Conservation (phyloP, 2,888 invertebrate genomes). For the Clunio marinus region DNA sequence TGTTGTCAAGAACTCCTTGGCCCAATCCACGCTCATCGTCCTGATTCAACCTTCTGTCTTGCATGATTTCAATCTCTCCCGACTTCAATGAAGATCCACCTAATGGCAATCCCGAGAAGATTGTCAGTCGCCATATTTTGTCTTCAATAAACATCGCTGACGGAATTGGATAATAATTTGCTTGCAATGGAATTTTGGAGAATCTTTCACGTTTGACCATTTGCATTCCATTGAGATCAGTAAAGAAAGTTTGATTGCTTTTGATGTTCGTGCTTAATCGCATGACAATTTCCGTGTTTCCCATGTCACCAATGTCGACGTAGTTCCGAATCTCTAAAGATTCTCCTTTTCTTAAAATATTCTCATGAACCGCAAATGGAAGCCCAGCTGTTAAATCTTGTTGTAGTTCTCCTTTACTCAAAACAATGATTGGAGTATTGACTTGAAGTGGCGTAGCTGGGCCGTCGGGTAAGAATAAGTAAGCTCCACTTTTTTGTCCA, state of each 20-base stretch:
- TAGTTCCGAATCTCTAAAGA: conserved; percentile 60
- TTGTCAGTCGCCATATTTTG: conserved; percentile 61
- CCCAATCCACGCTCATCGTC: conserved; percentile 93
- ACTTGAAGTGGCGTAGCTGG: conserved; percentile 59
- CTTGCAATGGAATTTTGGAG: conserved; percentile 87
- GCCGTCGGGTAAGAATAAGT: conserved; percentile 90
- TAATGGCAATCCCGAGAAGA: conserved; percentile 78
- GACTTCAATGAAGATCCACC: conserved; percentile 75
- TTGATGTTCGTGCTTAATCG: conserved; percentile 71
- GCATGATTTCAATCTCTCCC: conserved; percentile 82
- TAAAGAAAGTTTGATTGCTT: conserved; percentile 75
- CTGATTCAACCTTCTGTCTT: conserved; percentile 84
- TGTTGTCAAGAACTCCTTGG: conserved; percentile 89
- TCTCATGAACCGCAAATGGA: conserved; percentile 52
- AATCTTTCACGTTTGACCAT: conserved; percentile 79
- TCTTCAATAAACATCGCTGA: conserved; percentile 84
- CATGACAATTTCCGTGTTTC: conserved; percentile 88
- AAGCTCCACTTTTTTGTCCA: conserved; percentile 80
- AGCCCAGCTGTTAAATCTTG: conserved; percentile 72
- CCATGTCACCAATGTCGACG: conserved; percentile 64
- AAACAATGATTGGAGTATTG: conserved; percentile 59
- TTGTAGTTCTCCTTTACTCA: conserved; percentile 73
- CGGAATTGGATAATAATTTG: conserved; percentile 94
- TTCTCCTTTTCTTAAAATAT: conserved; percentile 47
- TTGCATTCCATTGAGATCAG: conserved; percentile 93